These are phyloP conservation scores for Platynereis dumerilii DNA, from an alignment of 2,888 invertebrate genomes.

Conservation along the genomic window DNA sequence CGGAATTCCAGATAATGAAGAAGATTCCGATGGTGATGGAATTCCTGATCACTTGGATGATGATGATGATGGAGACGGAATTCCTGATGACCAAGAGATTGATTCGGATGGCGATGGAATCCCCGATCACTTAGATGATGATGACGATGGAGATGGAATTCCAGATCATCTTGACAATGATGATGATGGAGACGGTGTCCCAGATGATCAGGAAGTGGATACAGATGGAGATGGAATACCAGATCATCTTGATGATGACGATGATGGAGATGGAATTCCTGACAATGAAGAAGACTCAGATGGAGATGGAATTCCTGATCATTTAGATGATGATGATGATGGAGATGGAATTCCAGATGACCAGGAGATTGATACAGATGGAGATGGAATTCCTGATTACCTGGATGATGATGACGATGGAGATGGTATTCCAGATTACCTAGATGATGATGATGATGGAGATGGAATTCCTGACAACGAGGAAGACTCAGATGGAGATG, in stretches of 20 bases:
- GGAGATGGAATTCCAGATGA: conserved; percentile 46
- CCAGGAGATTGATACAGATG: conserved; percentile 47
- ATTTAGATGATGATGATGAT: conserved; percentile 36
- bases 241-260: conserved; percentile 44
- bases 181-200: conserved; percentile 49
- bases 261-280: conserved; percentile 42
- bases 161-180: conserved; percentile 39
- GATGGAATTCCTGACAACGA: conserved; percentile 44
- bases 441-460: conserved; percentile 40
- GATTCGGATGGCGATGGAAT: conserved; percentile 48
- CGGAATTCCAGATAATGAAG: conserved; percentile 48
- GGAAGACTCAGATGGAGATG: conserved; percentile 39
- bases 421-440: conserved; percentile 36
- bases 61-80: conserved; percentile 43
- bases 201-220: conserved; percentile 43
- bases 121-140: conserved; percentile 32
- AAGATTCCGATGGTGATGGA: conserved; percentile 45
- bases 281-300: conserved; percentile 29
- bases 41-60: conserved; percentile 46
- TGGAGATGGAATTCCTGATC: conserved; percentile 41
- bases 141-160: conserved; percentile 42
- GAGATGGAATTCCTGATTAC: conserved; percentile 40
- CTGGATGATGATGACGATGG: conserved; percentile 39
- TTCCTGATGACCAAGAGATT: conserved; percentile 43
- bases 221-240: conserved; percentile 57